Evolutionary conservation across 2,113 vertebrate species (phyloP), one percentile per base, ranked within the genome.

Genomic region (Tyto alba): DNA sequence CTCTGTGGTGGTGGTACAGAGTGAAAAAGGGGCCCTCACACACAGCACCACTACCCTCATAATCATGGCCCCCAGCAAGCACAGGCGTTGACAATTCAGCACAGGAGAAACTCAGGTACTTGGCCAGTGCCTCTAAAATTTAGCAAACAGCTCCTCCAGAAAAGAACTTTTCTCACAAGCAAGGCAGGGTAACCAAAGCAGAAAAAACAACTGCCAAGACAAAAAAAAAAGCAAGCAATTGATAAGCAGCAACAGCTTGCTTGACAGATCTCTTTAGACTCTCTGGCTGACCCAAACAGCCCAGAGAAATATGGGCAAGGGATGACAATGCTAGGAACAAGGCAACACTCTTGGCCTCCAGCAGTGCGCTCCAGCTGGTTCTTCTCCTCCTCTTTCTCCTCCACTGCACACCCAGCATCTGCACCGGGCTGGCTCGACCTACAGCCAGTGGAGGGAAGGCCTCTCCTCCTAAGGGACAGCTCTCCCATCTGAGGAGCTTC

Each of bases 1-100:
- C 7, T 55, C 34, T 47, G n/a, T 27, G 57, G 23, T 6, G 14
- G 67, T 29, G 8, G 14, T 8, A 25, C 12, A 34, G 18, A 22
- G 41, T 71, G 43, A 45, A n/a, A 72, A 88, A 32, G 32, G 6
- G 36, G 23, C 4, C 27, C n/a, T 22, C 21, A 7, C 1, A 1
- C 60, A 43, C 27, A 68, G 55, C 20, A 62, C 25, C 1, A 1
- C 30, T 47, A 16, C 25, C 21, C n/a, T 52, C 64, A 30, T 22
- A 40, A n/a, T 25, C 8, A 16, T 1, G 13, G 4, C 11, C 22
- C 22, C 19, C 20, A 6, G 23, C 19, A 68, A 80, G 38, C 29
- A 72, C 2, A 0, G 12, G 4, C 0, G 4, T 4, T 34, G 55
- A 56, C 69, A 56, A 4, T 7, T 62, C 2, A 48, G 15, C 48